Evolutionary conservation across 1,140 invertebrate genomes (phyloP).

Genomic region (Lysiphlebus fabarum): DNA sequence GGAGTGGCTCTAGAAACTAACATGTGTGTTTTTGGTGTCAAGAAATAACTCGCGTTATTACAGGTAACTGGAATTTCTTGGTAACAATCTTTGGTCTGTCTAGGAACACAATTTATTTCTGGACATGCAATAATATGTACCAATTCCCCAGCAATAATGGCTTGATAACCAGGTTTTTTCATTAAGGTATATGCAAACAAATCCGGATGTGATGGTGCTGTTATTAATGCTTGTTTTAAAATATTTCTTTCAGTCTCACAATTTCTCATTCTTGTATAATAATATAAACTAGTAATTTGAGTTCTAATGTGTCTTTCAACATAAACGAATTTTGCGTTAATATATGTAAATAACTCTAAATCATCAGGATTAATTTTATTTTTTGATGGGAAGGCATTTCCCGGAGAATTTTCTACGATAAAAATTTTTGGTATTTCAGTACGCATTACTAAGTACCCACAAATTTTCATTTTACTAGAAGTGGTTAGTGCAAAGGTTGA

Average conservation of each 20-base stretch:
- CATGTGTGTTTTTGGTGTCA: conserved; percentile 21
- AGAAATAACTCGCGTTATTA: conserved; percentile 7
- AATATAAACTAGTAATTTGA: conserved; percentile 23
- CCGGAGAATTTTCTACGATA: conserved; percentile 23
- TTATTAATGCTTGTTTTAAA: conserved; percentile 19
- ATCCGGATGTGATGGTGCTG: conserved; percentile 19
- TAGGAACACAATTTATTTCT: neutral
- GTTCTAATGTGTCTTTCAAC: conserved; percentile 23
- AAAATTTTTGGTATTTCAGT: conserved; percentile 22
- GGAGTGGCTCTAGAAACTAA: conserved; percentile 2
- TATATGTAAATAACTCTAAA: conserved; percentile 29
- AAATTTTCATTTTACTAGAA: neutral
- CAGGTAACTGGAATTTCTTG: conserved; percentile 6
- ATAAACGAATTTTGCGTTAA: conserved; percentile 31
- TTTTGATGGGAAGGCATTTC: neutral
- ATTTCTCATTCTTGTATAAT: conserved; percentile 18
- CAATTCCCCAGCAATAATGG: conserved; percentile 18
- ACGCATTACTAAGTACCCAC: conserved; percentile 17
- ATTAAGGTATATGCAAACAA: conserved; percentile 29
- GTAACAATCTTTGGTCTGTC: neutral
- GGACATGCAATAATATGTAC: conserved; percentile 25
- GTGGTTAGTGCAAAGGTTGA: conserved; percentile 21
- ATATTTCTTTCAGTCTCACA: conserved; percentile 27
- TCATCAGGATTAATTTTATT: conserved; percentile 8
- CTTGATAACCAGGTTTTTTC: conserved; percentile 26